Base-by-base conservation (phyloP, 2,797 vertebrate genomes). In the Fundulus diaphanus region DNA sequence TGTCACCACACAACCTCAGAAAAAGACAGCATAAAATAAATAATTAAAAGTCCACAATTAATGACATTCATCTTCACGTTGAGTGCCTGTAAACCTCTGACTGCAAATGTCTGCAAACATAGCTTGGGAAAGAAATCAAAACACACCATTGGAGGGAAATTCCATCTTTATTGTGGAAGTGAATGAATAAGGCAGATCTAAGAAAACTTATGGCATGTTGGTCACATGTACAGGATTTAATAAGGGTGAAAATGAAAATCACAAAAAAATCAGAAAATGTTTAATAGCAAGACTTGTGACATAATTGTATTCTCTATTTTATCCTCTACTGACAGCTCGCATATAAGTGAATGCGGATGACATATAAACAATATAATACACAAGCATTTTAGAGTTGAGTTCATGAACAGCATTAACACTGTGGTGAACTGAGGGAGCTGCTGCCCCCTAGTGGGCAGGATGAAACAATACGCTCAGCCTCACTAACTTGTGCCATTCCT, bases 291-390 rank as follows among this genome's bases (percentile, higher is more conserved):
- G 92, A 87, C 74, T 84, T 83, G 86, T 78, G 88, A 89, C 82
- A 78, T 92, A 81, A 91, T 87, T 92, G 90, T 75, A 77, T 90
- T 85, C 74, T 90, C 87, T 88, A 91, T 87, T 92, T 90, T 75
- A 77, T 90, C 85, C 74, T 90, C 87, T 88, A 88, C 79, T 82
- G 79, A 86, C 68, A 90, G 83, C 88, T 87, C 18, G 61, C 89
- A 84, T 40, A 82, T 69, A 88, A 90, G 88, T 79, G 49, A 80
- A 81, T 70, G 84, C 80, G 82, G 88, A 88, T 84, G 87, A 92
- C 76, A 54, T 93, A 94, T 90, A 88, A 91, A 94, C 90, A 88
- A 86, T 93, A 93, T 91, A 88, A 92, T 94, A 93, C 89, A 95
- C 74, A 76, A 81, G 77, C 81, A 67, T 80, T 82, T 86, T 72